Conservation (phyloP, 1,140 invertebrate species). For the Sipha flava region DNA sequence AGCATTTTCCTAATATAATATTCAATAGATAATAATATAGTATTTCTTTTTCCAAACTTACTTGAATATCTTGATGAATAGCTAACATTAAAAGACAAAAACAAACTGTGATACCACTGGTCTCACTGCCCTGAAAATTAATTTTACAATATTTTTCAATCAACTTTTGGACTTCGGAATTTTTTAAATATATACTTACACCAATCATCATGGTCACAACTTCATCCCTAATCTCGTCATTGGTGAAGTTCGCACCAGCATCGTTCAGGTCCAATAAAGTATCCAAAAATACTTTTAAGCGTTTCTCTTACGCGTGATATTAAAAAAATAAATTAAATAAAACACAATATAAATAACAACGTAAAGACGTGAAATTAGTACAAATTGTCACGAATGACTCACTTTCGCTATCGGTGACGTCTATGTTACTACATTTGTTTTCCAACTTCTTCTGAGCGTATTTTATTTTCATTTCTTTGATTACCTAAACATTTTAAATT, state of each 20-base stretch:
- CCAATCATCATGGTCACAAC: slow-evolving; percentile 56
- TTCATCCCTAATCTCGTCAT: slow-evolving; percentile 53
- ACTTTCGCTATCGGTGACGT: background rate
- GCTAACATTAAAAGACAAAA: slow-evolving; percentile 48
- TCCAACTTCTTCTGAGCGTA: background rate
- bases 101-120: slow-evolving; percentile 47
- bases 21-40: too few relatives aligned
- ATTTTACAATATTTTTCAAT: background rate
- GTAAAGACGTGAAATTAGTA: too few relatives aligned
- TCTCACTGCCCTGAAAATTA: slow-evolving; percentile 62
- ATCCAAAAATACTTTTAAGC: slow-evolving; percentile 50
- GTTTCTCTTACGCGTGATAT: slow-evolving; percentile 31
- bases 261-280: slow-evolving; percentile 50
- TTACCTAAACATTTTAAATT: background rate
- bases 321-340: background rate
- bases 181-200: slow-evolving; percentile 43
- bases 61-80: slow-evolving; percentile 52
- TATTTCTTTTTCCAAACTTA: slow-evolving; percentile 19
- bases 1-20: too few relatives aligned
- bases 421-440: background rate
- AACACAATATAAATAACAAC: background rate
- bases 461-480: background rate
- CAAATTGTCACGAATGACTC: background rate
- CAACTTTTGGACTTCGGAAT: background rate
- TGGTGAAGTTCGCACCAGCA: slow-evolving; percentile 45